Conservation (phyloP, 2,797 vertebrate species). For the Pseudochromis fuscus region DNA sequence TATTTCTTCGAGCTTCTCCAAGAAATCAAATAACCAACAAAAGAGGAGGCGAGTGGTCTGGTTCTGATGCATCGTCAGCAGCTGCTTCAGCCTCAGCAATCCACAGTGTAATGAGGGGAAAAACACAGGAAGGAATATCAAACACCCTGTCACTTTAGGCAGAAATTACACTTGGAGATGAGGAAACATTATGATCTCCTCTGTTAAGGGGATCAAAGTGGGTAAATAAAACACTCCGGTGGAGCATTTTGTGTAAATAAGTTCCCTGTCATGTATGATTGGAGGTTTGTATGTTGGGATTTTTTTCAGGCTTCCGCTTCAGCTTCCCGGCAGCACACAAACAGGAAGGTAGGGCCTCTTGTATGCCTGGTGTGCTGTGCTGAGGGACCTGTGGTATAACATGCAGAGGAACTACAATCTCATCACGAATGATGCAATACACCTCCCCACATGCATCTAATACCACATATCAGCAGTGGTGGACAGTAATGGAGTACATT, state of each 20-base stretch:
- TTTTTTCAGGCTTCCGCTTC: slow-evolving; percentile 59
- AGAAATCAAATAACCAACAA: neutral
- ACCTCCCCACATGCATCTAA: too few species aligned
- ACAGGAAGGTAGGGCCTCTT: slow-evolving; percentile 77
- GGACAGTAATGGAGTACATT: too few species aligned
- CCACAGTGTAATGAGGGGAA: slow-evolving; percentile 29
- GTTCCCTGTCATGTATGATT: slow-evolving; percentile 21
- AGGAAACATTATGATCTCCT: slow-evolving; percentile 7
- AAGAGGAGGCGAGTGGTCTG: neutral
- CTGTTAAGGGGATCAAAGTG: neutral
- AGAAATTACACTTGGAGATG: neutral
- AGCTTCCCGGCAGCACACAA: slow-evolving; percentile 68
- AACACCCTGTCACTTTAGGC: slow-evolving; percentile 15
- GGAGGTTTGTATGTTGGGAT: slow-evolving; percentile 19
- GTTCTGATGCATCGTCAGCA: slow-evolving; percentile 24
- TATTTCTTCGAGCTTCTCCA: neutral
- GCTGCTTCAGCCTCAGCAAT: neutral
- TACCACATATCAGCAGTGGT: too few species aligned
- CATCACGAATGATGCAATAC: neutral
- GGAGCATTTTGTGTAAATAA: neutral
- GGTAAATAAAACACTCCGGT: slow-evolving; percentile 2
- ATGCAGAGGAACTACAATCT: slow-evolving; percentile 30
- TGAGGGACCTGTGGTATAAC: slow-evolving; percentile 60
- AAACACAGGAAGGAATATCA: slow-evolving; percentile 9
- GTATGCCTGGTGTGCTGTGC: slow-evolving; percentile 69